A percentile compares a stretch with the other conserved stretches of the same genome.
Evolutionary conservation across 1,140 invertebrate genomes (phyloP).

Genomic region (Formica exsecta): DNA sequence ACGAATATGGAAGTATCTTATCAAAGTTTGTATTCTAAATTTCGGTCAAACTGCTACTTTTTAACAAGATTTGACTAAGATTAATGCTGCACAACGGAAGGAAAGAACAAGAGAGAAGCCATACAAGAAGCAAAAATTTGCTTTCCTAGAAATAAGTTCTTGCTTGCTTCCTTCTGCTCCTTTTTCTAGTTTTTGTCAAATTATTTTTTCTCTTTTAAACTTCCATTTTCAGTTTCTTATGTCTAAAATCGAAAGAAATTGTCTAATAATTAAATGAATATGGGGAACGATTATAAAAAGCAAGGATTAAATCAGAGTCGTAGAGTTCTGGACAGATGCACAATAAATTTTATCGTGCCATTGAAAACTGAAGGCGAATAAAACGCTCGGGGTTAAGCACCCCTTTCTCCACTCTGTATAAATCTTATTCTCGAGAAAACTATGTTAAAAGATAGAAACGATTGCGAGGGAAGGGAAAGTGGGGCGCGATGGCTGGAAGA

Average conservation of each 20-base stretch:
- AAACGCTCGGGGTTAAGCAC: conserved; percentile 57
- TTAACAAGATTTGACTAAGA: conserved; percentile 40
- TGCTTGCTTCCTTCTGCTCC: background rate
- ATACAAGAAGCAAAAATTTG: conserved; percentile 46
- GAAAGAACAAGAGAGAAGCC: background rate
- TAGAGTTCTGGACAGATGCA: background rate
- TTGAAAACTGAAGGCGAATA: conserved; percentile 66
- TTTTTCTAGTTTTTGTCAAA: background rate
- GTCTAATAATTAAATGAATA: conserved; percentile 9
- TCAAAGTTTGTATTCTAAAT: conserved; percentile 43
- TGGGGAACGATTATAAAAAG: conserved; percentile 21
- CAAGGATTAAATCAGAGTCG: conserved; percentile 24
- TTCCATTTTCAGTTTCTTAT: conserved; percentile 29
- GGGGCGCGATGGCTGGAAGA: background rate
- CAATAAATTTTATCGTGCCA: conserved; percentile 67
- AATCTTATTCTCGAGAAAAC: conserved; percentile 68
- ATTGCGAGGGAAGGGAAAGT: conserved; percentile 57
- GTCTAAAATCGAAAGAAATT: background rate
- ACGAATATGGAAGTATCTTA: conserved; percentile 24
- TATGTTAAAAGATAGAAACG: conserved; percentile 73
- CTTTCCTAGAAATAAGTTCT: background rate
- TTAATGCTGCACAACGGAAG: conserved; percentile 23
- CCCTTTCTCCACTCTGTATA: conserved; percentile 32
- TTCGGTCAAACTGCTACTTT: conserved; percentile 20
- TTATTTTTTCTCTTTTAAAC: background rate